Evolutionary conservation across 2,113 vertebrate species (phyloP), one percentile per base, ranked within the genome.

Genomic region (Pionites leucogaster): DNA sequence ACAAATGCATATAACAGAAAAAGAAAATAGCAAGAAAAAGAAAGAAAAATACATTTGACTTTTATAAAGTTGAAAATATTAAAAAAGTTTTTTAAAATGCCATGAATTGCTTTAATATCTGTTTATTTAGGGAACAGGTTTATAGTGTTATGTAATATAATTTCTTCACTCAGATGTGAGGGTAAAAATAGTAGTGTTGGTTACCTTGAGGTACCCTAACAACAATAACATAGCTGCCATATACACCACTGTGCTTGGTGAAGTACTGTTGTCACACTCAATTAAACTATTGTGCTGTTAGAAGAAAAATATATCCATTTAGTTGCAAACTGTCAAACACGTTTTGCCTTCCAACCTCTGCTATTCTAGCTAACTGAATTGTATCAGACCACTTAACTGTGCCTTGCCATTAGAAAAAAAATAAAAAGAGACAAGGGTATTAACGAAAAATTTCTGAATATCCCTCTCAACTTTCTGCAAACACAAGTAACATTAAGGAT

Each of bases 231-330:
- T 28, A 93, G 29, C 47, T 95, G 24, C 72, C 82, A 82, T 2
- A 4, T 92, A 78, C 35, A 92, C 17, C 24, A 78, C 19, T 20
- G 47, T 79, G 52, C 77, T 87, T 90, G 64, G 82, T 0, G 0
- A 93, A 86, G 33, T 41, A 69, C 80, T 76, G 11, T 9, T 96
- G 42, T 81, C 0, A 0, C 69, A 92, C 64, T 90, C 60, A 81
- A 65, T 89, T 89, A 89, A 94, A 90, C 64, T 69, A 71, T 60
- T 5, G 1, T 82, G 63, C 25, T 93, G 90, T 88, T 86, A 92
- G 65, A 44, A 90, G 62, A 92, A 92, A 93, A 96, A 93, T 78
- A 44, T 35, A 93, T 88, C 52, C 55, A 83, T 60, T 96, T 95
- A 86, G 42, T 63, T 93, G 50, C 60, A 93, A 46, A 75, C 76